Evolutionary conservation across 2,113 vertebrate genomes (phyloP), one percentile per base, ranked within the genome.

Genomic region (Macquaria australasica): DNA sequence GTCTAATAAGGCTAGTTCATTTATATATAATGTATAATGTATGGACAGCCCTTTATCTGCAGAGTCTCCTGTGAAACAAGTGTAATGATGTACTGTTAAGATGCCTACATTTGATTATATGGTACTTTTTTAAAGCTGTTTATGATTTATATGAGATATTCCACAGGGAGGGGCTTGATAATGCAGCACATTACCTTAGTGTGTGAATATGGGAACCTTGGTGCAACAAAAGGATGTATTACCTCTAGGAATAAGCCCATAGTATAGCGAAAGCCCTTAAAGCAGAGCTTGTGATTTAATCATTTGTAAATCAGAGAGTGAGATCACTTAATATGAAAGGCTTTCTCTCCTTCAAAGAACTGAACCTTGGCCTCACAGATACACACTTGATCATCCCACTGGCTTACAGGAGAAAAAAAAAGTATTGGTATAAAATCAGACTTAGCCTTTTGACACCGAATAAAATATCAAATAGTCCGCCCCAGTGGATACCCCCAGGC

Each of bases 361-460:
- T 89, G 86, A 91, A 85, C 91, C 86, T 62, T 79, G 77, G 76
- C 77, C 79, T 81, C 48, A 41, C 70, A 76, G 67, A 79, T 58
- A 71, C 84, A 85, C 71, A 64, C 85, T 86, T 82, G 73, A 85
- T 89, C 86, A 68, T 86, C 63, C 76, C 59, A 51, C n/a, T n/a
- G 12, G 31, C 79, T 88, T 78, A 77, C 71, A 89, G 72, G 34
- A 82, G 50, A 62, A 83, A 86, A 59, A 77, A 84, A 60, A 45
- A 14, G 28, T 45, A 64, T 90, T 50, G 50, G 85, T 89, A 88
- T 87, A 88, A 93, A 94, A 94, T 90, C 89, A 89, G 91, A 90
- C 84, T 94, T 95, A 93, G 91, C 94, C 94, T 94, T 94, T 88
- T 94, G 93, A 94, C 94, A 92, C 87, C 1, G 73, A 95, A 95